Evolutionary conservation across 2,888 invertebrate species (phyloP), one percentile per base, ranked within the genome.

Genomic region (Lasius fuliginosus): DNA sequence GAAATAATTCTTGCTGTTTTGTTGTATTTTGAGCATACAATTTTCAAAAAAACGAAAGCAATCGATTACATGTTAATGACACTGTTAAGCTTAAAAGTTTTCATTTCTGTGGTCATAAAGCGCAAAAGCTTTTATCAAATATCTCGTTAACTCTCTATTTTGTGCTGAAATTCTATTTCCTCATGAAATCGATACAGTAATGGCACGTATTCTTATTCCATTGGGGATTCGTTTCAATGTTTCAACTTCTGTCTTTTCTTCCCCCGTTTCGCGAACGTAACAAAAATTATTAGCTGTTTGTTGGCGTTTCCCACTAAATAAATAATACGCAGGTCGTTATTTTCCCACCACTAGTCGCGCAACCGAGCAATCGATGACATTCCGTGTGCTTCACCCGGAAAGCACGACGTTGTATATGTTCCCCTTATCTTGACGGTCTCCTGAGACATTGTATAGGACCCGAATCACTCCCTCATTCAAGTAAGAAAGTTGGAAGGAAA

Each of bases 311-410:
- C 15, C 53, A 75, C 81, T 90, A 90, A 90, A 90, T 90, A 90
- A 90, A 89, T 90, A 86, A 90, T 87, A 82, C 46, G 68, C 89
- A 30, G 67, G 77, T 90, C 86, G 87, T 86, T 84, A 67, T 79
- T 85, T 90, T 88, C 88, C 87, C 86, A 87, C 67, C 46, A 49
- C 40, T 67, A 67, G 33, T 64, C 49, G 11, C 18, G 58, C 42
- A 12, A 62, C 33, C 27, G 85, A 56, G 58, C 88, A 87, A 88
- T 90, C 89, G 89, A 90, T 90, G 86, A 64, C 83, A 67, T 82
- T 85, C 83, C 74, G 62, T 46, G 65, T 40, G 69, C 85, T 83
- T 83, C 82, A 86, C 58, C 89, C 46, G 75, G 73, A 33, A 58
- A 77, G 40, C 30, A 30, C 40, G 42, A 60, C 74, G 30, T 15